These are phyloP conservation scores for Agrilus mali DNA, from an alignment of 2,888 invertebrate genomes.

Conservation along the genomic window DNA sequence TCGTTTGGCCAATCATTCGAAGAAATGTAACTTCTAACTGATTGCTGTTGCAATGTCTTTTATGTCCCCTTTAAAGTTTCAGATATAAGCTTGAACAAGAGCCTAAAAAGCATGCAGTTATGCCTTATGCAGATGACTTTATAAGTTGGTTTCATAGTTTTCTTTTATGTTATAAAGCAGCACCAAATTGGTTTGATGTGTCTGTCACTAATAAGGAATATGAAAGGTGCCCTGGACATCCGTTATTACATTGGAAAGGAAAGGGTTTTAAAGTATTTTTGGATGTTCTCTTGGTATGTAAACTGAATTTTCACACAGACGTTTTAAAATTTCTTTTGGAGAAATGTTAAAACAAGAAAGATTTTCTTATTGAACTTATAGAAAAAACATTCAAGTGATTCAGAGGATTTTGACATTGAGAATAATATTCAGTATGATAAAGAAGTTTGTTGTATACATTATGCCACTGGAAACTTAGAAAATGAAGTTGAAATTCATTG, in stretches of 20 bases:
- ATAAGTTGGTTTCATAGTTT: slow-evolving; percentile 25
- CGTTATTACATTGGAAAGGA: slow-evolving; percentile 59
- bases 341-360: neutral
- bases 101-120: too few relatives aligned
- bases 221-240: slow-evolving; percentile 57
- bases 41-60: too few relatives aligned
- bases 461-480: slow-evolving; percentile 18
- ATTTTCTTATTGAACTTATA: slow-evolving; percentile 10
- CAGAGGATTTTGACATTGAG: slow-evolving; percentile 20
- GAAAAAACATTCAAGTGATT: slow-evolving; percentile 25
- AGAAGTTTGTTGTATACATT: slow-evolving; percentile 23
- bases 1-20: slow-evolving; percentile 27
- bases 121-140: too few relatives aligned
- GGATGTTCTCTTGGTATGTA: slow-evolving; percentile 51
- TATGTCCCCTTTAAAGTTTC: too few relatives aligned
- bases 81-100: too few relatives aligned
- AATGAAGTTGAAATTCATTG: slow-evolving; percentile 34
- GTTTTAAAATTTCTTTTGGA: neutral
- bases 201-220: slow-evolving; percentile 47
- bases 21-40: slow-evolving; percentile 18
- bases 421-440: slow-evolving; percentile 27
- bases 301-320: neutral
- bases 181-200: slow-evolving; percentile 52
- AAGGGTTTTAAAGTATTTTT: slow-evolving; percentile 56
- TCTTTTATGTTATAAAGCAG: slow-evolving; percentile 37